phyloP scores from a whole-genome alignment of 2,888 invertebrate species.

The Blomia tropicalis region DNA sequence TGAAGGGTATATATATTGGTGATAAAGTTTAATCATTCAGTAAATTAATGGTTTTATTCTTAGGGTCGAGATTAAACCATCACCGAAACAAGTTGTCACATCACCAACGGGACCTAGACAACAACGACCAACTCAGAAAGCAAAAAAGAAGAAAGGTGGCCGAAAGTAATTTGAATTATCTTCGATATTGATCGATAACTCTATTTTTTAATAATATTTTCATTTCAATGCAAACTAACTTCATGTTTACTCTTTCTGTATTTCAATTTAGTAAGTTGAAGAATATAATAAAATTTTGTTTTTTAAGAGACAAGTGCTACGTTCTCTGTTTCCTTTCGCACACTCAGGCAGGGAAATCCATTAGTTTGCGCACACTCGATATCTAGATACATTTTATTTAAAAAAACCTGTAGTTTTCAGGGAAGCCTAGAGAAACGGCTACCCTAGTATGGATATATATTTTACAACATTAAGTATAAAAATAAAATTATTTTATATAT shows the following conservation, averaged over 20 bases:
- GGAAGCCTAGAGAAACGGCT: background rate
- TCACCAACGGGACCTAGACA: constrained; percentile 23
- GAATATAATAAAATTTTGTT: no score
- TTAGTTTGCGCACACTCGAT: no score
- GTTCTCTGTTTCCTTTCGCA: no score
- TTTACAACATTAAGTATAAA: background rate
- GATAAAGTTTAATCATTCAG: background rate
- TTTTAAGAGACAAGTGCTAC: no score
- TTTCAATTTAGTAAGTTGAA: no score
- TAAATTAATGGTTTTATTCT: background rate
- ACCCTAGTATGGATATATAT: background rate
- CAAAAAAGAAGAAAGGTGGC: constrained; percentile 19
- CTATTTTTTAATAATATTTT: no score
- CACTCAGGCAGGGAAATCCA: no score
- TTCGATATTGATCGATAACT: no score
- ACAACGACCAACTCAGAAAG: constrained; percentile 23
- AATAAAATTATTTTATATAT: background rate
- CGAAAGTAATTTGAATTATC: background rate
- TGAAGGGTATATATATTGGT: constrained; percentile 18
- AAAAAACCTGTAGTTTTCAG: no score
- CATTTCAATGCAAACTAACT: no score
- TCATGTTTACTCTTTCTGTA: no score
- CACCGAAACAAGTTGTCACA: background rate
- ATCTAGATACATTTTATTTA: no score
- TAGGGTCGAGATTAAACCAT: constrained; percentile 17